Percentiles rank a stretch among this genome's conserved stretches.
These are phyloP conservation scores for Edolisoma coerulescens DNA, from an alignment of 2,113 vertebrate species.

Conservation along the genomic window DNA sequence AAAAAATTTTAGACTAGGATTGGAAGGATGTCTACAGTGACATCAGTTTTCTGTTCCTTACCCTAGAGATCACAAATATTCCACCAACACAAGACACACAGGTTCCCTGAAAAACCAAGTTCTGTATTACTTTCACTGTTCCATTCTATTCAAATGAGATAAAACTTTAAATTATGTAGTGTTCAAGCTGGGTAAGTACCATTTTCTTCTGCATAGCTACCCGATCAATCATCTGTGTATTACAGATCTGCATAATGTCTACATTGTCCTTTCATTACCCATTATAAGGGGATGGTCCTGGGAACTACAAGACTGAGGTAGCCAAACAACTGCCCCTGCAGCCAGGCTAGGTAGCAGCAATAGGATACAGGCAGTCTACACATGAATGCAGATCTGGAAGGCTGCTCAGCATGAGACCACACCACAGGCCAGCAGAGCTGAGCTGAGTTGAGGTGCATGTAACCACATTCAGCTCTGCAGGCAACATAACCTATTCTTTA, in stretches of 20 bases:
- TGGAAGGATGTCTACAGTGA: background rate
- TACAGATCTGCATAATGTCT: background rate
- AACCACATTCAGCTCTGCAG: background rate
- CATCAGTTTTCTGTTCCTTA: background rate
- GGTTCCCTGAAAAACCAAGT: background rate
- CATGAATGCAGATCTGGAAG: background rate
- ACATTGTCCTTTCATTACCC: background rate
- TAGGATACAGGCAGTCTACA: background rate
- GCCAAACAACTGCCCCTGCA: background rate
- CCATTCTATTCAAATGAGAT: background rate
- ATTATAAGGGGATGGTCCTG: background rate
- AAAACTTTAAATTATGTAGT: background rate
- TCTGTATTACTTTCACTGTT: background rate
- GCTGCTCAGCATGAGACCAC: background rate
- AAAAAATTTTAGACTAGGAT: background rate
- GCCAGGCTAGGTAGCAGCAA: background rate
- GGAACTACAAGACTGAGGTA: background rate
- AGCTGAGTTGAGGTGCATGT: fast-evolving
- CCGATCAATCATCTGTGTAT: background rate
- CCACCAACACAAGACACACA: background rate
- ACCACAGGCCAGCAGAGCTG: background rate
- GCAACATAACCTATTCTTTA: background rate
- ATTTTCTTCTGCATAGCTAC: background rate
- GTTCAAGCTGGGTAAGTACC: background rate
- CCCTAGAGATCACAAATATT: background rate